Evolutionary conservation across 2,113 vertebrate genomes (phyloP).

Genomic region (Potamarius usumacintae): DNA sequence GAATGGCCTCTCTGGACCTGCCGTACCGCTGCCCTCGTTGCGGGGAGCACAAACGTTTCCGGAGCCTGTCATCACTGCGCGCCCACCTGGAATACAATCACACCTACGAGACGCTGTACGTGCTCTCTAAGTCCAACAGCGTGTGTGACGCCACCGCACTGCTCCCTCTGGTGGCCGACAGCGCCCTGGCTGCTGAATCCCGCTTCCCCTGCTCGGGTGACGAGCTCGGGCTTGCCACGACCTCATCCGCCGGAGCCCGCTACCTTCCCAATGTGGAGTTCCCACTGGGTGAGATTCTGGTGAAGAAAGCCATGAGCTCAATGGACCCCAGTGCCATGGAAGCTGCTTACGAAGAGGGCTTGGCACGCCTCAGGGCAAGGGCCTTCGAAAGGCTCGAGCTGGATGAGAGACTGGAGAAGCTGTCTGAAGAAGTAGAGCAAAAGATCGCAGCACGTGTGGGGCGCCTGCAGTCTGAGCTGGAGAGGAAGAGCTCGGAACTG

Average conservation of each 20-base stretch:
- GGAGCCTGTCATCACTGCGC: slow-evolving; percentile 92
- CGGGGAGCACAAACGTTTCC: slow-evolving; percentile 98
- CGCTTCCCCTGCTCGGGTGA: slow-evolving; percentile 76
- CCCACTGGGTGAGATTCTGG: slow-evolving; percentile 88
- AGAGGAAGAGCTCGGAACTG: slow-evolving; percentile 91
- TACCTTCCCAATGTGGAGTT: slow-evolving; percentile 95
- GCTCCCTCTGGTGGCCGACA: slow-evolving; percentile 85
- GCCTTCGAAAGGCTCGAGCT: slow-evolving; percentile 93
- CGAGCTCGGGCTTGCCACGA: slow-evolving; percentile 70
- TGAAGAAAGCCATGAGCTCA: slow-evolving; percentile 84
- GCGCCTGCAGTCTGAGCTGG: slow-evolving; percentile 91
- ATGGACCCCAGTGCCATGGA: slow-evolving; percentile 82
- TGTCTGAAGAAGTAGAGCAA: slow-evolving; percentile 97
- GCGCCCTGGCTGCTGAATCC: slow-evolving; percentile 83
- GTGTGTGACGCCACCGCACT: slow-evolving; percentile 90
- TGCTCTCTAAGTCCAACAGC: slow-evolving; percentile 97
- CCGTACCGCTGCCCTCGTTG: slow-evolving; percentile 97
- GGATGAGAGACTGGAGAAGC: slow-evolving; percentile 91
- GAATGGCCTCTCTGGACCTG: slow-evolving; percentile 97
- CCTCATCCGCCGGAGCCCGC: slow-evolving; percentile 71
- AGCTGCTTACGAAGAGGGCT: slow-evolving; percentile 90
- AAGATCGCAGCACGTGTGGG: slow-evolving; percentile 94
- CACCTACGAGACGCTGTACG: slow-evolving; percentile 98
- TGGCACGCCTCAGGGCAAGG: slow-evolving; percentile 90
- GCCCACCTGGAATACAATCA: slow-evolving; percentile 98